Evolutionary conservation across 2,888 invertebrate genomes (phyloP), one percentile per base, ranked within the genome.

Genomic region (Petrolisthes manimaculis): DNA sequence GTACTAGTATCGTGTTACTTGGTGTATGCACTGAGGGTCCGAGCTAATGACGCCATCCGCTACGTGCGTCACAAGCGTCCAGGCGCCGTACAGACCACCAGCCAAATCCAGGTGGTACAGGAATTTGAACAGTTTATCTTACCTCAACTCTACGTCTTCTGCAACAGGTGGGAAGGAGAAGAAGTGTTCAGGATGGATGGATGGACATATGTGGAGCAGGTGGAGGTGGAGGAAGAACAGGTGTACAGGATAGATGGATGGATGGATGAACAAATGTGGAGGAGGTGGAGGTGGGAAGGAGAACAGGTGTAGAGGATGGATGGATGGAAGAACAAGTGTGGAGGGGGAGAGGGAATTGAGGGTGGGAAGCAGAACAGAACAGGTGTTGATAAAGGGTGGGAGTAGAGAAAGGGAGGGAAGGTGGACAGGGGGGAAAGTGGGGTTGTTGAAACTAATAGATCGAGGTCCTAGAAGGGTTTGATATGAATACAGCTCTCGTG

Each of bases 1-100:
- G 97, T 97, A 67, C 94, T 97, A 56, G 96, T 97, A 91, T 96
- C 97, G 0, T 97, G 97, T 92, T 97, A 96, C 93, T 94, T 97
- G 86, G 96, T 97, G 51, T 97, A 96, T 93, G 95, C 96, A 12
- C 94, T 96, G 92, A 94, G 96, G 90, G 95, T 96, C 83, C 93
- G 95, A 83, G 96, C 97, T 6, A 95, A 95, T 92, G 96, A 97
- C 91, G 97, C 97, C 5, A 96, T 97, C 89, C 95, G 96, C 67
- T 95, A 96, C 91, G 96, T 97, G 69, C 94, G 97, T 90, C 94
- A 95, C 92, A 95, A 95, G 93, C 94, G 97, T 75, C 96, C 96
- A 0, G 95, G 95, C 89, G 95, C 97, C 0, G 95, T 97, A 69
- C 97, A 97, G 94, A 97, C 97, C 0, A 81, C 86, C 37, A 95